Percentiles rank a stretch among this genome's conserved stretches.
Conservation (phyloP, 2,888 invertebrate species). For the Oscheius sp. region DNA sequence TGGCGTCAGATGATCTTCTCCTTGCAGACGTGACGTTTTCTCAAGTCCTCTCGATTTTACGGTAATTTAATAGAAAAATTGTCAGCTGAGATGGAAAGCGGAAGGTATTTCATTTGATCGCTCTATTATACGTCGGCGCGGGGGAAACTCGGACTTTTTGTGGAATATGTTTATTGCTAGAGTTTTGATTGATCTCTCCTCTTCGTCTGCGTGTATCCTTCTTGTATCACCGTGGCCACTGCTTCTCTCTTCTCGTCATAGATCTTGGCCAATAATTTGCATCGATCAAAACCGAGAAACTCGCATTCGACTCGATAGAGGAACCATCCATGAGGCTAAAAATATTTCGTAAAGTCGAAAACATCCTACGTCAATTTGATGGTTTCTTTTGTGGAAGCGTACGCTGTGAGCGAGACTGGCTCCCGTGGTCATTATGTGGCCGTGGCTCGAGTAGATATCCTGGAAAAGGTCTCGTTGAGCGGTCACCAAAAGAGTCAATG, state of each 20-base stretch:
- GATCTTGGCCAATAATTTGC: neutral
- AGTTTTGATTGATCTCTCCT: neutral
- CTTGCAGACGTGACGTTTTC: neutral
- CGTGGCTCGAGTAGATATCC: slow-evolving; percentile 29
- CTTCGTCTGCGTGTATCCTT: slow-evolving; percentile 2
- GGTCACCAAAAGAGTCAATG: slow-evolving; percentile 14
- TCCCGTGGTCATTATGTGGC: slow-evolving; percentile 9
- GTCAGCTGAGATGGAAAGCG: neutral
- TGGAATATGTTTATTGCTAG: neutral
- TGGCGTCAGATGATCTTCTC: slow-evolving; percentile 26
- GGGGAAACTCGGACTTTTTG: neutral
- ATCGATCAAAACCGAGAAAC: neutral
- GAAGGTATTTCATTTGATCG: no score
- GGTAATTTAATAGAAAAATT: slow-evolving; percentile 5
- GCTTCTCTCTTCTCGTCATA: slow-evolving; percentile 23
- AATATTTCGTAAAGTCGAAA: neutral
- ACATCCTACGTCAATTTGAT: slow-evolving; percentile 22
- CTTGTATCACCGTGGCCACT: slow-evolving; percentile 23
- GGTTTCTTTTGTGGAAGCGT: slow-evolving; percentile 29
- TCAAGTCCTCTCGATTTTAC: neutral
- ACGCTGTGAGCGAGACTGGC: slow-evolving; percentile 33
- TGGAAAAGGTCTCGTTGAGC: slow-evolving; percentile 21
- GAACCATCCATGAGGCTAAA: slow-evolving; percentile 34
- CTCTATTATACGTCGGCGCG: neutral
- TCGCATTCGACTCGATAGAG: slow-evolving; percentile 26